These are phyloP conservation scores for Neosilurus hyrtlii DNA, from an alignment of 2,797 vertebrate genomes.

Conservation along the genomic window DNA sequence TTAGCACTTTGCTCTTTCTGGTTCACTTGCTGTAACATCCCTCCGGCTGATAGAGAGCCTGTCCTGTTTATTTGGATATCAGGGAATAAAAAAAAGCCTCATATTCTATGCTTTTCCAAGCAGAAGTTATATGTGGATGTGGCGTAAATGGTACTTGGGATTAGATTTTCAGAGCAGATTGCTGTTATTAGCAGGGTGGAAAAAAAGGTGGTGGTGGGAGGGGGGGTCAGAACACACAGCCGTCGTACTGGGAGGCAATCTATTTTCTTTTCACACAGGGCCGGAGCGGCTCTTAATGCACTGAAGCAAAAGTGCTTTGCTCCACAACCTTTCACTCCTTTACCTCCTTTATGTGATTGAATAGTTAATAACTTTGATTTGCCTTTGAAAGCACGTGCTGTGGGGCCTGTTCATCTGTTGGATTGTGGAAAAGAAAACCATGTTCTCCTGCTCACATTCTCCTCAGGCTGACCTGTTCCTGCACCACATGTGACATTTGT, in stretches of 20 bases:
- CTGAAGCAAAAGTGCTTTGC: conserved; percentile 81
- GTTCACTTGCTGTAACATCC: conserved; percentile 64
- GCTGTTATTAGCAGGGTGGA: conserved; percentile 72
- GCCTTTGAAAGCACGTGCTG: conserved; percentile 71
- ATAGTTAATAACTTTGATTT: conserved; percentile 81
- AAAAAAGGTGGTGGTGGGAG: background rate
- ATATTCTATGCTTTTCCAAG: conserved; percentile 75
- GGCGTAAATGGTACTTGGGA: conserved; percentile 79
- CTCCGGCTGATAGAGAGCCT: conserved; percentile 67
- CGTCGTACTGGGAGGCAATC: conserved; percentile 80
- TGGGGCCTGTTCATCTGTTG: conserved; percentile 62
- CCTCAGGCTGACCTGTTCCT: background rate
- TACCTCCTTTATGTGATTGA: conserved; percentile 79
- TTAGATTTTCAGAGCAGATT: conserved; percentile 83
- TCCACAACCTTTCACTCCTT: conserved; percentile 81
- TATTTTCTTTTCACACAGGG: conserved; percentile 69
- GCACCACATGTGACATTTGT: background rate
- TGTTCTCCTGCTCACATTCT: background rate
- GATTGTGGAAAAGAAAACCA: conserved; percentile 5
- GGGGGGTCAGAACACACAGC: conserved; percentile 64
- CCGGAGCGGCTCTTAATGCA: conserved; percentile 77
- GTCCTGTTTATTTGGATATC: conserved; percentile 79
- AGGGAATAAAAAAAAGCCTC: conserved; percentile 74
- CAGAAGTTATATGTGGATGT: conserved; percentile 79
- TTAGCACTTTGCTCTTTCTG: conserved; percentile 72